Base-by-base conservation (phyloP, 2,888 invertebrate genomes). In the Synergus laeviventris region DNA sequence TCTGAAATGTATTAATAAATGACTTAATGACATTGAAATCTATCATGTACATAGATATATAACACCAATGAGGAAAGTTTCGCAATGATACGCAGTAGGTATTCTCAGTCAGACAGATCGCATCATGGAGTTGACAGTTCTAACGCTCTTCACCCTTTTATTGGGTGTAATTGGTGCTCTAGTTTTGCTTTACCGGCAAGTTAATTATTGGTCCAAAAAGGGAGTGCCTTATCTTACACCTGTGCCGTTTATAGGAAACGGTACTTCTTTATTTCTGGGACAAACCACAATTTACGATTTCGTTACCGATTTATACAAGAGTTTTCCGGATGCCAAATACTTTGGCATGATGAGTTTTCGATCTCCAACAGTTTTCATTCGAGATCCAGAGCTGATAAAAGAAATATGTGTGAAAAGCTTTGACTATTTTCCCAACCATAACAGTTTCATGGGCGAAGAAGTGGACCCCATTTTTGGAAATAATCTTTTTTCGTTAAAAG, bases 311-410 rank as follows among this genome's bases (percentile, higher is more conserved):
- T 12, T 76, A 5, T 82, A 84, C 64, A 66, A 80, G 0, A n/a
- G 66, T 0, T 73, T 74, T 66, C 79, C 82, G 0, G 66, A 82
- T 9, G 83, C 82, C 0, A 83, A 81, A 18, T 86, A 84, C 77
- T 76, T 83, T 1, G 88, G 87, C 9, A 80, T 86, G 16, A 87
- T 85, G 76, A 84, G 84, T 18, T 86, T 88, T 56, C 61, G 49
- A 7, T 81, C 78, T 1, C 88, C 87, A 2, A 76, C 80, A 0
- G 70, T 89, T 8, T 12, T 89, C 49, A 62, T 89, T 1, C 80
- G 83, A 49, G 88, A 88, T 78, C 80, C 85, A 1, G 87, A 89
- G 7, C 73, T 88, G 42, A 83, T 89, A 9, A 88, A 87, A 76
- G 78, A 78, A 38, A 78, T 89, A 8, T 79, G 83, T 7, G 84